phyloP scores from a whole-genome alignment of 2,113 vertebrate species.

The Lipophrys pholis region DNA sequence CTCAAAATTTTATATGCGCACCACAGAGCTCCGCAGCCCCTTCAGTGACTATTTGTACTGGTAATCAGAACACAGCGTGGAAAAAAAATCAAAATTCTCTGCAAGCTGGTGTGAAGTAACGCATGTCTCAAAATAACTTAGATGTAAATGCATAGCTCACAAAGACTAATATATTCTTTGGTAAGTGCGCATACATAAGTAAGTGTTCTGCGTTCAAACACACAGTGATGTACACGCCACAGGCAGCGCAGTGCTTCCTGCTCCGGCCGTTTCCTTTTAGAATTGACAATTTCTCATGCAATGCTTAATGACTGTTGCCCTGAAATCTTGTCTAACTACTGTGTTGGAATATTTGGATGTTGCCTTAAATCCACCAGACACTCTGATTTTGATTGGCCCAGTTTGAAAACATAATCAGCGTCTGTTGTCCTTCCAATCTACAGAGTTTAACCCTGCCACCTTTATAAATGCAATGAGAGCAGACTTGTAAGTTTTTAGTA shows the following conservation, averaged over 20 bases:
- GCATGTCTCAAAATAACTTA: background rate
- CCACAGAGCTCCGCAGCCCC: background rate
- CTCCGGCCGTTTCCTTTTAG: background rate
- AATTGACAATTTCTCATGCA: background rate
- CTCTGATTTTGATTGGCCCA: slow-evolving; percentile 10
- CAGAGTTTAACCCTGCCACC: slow-evolving; percentile 72
- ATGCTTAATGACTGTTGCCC: background rate
- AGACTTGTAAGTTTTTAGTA: slow-evolving; percentile 75
- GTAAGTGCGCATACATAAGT: background rate
- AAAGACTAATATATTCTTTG: background rate
- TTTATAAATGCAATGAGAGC: slow-evolving; percentile 66
- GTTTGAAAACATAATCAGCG: slow-evolving; percentile 14
- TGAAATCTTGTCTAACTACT: background rate
- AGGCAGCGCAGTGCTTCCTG: background rate
- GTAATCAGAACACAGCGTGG: background rate
- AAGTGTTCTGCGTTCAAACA: background rate
- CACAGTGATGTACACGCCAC: background rate
- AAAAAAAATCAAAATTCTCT: background rate
- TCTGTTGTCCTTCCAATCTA: slow-evolving; percentile 69
- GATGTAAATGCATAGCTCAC: background rate
- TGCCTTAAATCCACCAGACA: background rate
- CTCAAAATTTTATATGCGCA: background rate
- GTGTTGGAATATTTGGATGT: background rate
- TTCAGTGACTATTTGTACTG: background rate
- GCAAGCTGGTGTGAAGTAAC: background rate